Conservation (phyloP, 1,140 invertebrate species). For the Hesperophylax magnus region DNA sequence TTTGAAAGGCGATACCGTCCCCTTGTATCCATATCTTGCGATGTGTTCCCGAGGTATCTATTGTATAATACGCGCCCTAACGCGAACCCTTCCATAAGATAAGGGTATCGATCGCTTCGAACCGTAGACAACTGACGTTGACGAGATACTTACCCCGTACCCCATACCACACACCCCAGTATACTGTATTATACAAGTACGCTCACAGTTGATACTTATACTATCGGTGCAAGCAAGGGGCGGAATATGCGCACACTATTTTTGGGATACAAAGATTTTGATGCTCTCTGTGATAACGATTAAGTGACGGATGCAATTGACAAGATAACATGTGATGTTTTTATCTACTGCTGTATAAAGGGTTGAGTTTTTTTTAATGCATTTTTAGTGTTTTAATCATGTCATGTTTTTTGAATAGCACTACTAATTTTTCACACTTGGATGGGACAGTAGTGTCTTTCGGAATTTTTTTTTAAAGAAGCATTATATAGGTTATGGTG, state of each 20-base stretch:
- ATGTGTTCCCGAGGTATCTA: constrained; percentile 53
- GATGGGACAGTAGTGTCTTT: too few relatives aligned
- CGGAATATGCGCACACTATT: background rate
- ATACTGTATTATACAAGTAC: too few relatives aligned
- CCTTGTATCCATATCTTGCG: constrained; percentile 46
- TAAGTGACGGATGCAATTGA: too few relatives aligned
- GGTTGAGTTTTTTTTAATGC: too few relatives aligned
- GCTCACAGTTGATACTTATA: background rate
- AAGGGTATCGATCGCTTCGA: constrained; percentile 56
- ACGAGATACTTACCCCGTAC: constrained; percentile 55
- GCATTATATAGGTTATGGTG: too few relatives aligned
- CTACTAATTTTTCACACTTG: too few relatives aligned
- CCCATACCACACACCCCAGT: too few relatives aligned
- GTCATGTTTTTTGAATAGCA: too few relatives aligned
- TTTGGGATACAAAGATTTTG: constrained; percentile 1
- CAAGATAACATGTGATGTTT: too few relatives aligned
- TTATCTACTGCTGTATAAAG: too few relatives aligned
- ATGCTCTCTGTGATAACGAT: background rate
- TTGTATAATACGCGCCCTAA: constrained; percentile 50
- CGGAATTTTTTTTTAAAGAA: too few relatives aligned
- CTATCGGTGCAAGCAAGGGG: constrained; percentile 34
- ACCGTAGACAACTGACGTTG: constrained; percentile 56
- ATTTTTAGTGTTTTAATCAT: too few relatives aligned
- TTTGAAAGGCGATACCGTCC: constrained; percentile 14
- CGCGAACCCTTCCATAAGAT: constrained; percentile 54